Base-by-base conservation (phyloP, 2,113 vertebrate genomes). In the Odobenus rosmarus region DNA sequence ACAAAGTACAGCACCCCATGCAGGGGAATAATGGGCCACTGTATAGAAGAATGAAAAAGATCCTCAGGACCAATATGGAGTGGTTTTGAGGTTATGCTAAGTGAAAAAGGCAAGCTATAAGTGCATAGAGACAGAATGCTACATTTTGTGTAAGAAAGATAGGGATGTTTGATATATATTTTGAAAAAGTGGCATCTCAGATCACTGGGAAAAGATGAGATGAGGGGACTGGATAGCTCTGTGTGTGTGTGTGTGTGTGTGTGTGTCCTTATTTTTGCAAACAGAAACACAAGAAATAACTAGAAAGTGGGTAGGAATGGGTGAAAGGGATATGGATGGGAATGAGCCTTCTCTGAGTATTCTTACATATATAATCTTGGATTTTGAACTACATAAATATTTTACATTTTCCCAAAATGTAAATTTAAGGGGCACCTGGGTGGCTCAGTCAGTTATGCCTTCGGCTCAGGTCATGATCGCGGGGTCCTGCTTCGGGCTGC, bases 361-460 rank as follows among this genome's bases (percentile, higher is more conserved):
- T 84, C 13, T 36, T 26, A 51, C 23, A 51, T 28, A 55, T 7
- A 46, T 55, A 55, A 80, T 46, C 72, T 77, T 81, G 33, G 57
- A 77, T 77, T 67, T 24, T 64, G 33, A 96, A 59, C 13, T 10
- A 53, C 10, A 8, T 26, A 26, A 51, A 53, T 36, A 89, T 39
- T 86, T 91, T 77, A 77, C 0, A 55, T 72, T 59, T 92, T 87
- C 39, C 39, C 16, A 92, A 86, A 92, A 53, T 77, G 13, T 64
- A 64, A 64, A 14, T 64, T 64, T 31, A 64, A 64, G 62, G 62
- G 62, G 28, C 28, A 64, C 5, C 26, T 31, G 62, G 62, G 28
- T 64, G 28, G 28, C 62, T 64, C 62, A 31, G 62, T 64, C 5
- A 14, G 26, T 64, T 31, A 14, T 31, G 5, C 28, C 62, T 64